Conservation (phyloP, 2,888 invertebrate genomes). For the Drosophila limbata region DNA sequence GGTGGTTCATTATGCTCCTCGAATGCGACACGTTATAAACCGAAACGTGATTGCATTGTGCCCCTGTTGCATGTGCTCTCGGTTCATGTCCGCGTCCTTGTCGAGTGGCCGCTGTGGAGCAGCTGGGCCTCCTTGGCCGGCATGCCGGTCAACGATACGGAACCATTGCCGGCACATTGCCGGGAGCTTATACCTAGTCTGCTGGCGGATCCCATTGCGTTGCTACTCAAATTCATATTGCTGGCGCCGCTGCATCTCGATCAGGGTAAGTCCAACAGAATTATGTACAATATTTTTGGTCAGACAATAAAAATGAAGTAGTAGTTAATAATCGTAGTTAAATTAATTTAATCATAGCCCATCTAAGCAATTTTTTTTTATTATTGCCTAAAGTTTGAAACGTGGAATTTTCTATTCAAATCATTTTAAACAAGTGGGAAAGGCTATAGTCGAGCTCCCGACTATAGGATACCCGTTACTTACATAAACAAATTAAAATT, state of each 20-base stretch:
- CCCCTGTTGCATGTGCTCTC: conserved; percentile 95
- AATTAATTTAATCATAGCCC: too few species aligned
- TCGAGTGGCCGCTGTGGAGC: conserved; percentile 87
- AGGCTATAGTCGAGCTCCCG: too few species aligned
- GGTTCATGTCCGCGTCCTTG: conserved; percentile 92
- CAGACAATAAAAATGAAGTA: too few species aligned
- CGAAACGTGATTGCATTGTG: conserved; percentile 93
- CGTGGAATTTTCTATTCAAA: too few species aligned
- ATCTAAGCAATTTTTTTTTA: too few species aligned
- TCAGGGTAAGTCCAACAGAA: conserved; percentile 88
- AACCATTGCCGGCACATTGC: conserved; percentile 84
- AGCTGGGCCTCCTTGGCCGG: conserved; percentile 85
- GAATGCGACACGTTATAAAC: conserved; percentile 88
- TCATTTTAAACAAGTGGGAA: too few species aligned
- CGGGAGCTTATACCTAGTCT: conserved; percentile 90
- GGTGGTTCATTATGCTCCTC: conserved; percentile 90
- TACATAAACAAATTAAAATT: too few species aligned
- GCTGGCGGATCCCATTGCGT: conserved; percentile 93
- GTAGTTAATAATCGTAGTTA: too few species aligned
- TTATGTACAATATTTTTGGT: too few species aligned
- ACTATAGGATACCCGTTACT: too few species aligned
- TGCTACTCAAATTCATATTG: conserved; percentile 94
- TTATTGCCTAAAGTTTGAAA: too few species aligned
- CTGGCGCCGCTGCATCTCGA: conserved; percentile 94
- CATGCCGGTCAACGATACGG: conserved; percentile 81